These are phyloP conservation scores for Adineta ricciae DNA, from an alignment of 2,888 invertebrate species.

Conservation along the genomic window DNA sequence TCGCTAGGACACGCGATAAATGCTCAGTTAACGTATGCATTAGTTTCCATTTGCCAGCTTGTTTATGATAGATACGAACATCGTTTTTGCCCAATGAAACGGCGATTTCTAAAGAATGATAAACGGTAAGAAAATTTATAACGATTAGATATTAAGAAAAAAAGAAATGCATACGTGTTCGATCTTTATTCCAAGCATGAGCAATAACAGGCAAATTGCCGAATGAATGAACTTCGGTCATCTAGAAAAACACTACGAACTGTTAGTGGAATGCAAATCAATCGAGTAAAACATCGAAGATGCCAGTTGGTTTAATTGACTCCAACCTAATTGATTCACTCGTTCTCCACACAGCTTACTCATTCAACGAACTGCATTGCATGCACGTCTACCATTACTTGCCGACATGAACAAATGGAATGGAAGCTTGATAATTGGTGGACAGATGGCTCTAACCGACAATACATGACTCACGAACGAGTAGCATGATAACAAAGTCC, in stretches of 20 bases:
- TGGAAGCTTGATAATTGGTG: not conserved
- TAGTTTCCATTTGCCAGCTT: constrained; percentile 21
- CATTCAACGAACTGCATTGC: not conserved
- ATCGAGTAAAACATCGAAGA: too few species aligned
- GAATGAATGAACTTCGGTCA: constrained; percentile 67
- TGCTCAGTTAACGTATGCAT: constrained; percentile 27
- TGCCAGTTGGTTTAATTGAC: not conserved
- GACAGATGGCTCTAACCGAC: not conserved
- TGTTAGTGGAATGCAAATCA: too few species aligned
- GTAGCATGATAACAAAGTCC: too few species aligned
- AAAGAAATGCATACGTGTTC: constrained; percentile 27
- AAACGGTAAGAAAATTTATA: not conserved
- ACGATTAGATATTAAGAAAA: too few species aligned
- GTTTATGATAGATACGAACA: constrained; percentile 27
- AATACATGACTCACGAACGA: not conserved
- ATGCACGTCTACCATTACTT: not conserved
- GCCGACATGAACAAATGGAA: not conserved
- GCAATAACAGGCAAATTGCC: constrained; percentile 36
- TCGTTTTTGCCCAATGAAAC: constrained; percentile 25
- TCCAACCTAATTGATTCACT: not conserved
- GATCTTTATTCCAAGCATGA: constrained; percentile 33
- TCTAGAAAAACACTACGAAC: constrained; percentile 32
- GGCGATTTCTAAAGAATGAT: constrained; percentile 22
- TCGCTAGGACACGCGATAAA: constrained; percentile 70
- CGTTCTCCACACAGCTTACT: too few species aligned